Evolutionary conservation across 2,888 invertebrate species (phyloP), one percentile per base, ranked within the genome.

Genomic region (Leptopilina myrica): DNA sequence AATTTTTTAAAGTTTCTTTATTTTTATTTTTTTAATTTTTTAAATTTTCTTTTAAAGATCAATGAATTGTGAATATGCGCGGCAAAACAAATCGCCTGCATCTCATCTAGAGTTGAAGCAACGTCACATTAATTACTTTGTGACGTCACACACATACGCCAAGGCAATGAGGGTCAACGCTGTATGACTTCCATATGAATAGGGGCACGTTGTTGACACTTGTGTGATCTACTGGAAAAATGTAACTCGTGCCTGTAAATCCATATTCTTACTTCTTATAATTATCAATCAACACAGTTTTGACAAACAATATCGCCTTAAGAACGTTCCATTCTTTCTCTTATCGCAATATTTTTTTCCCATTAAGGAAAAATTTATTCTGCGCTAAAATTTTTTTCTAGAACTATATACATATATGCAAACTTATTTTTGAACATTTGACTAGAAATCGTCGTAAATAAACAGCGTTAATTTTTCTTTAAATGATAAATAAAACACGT

Each of bases 61-160:
- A 80, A 33, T 46, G 66, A 75, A 78, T 33, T 59, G 53, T 53
- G 67, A 56, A 56, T 43, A 43, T 77, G 76, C 64, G 73, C 64
- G 43, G 49, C n/a, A 56, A 43, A 73, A 73, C 73, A 73, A 56
- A 73, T 73, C 73, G 33, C 9, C 73, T 73, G n/a, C 53, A 73
- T 73, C 56, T 73, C 56, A 56, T 73, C 73, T 56, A 56, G 14
- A 67, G 67, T 75, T 65, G 53, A 77, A 73, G 76, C 80, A 20
- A 79, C 78, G 82, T 83, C 80, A 81, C 81, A 69, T 79, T 82
- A 81, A 84, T 85, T 84, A 80, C 78, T 66, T 40, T 56, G 80
- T 83, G 83, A 85, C 84, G 84, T 85, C 84, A 84, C 8, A 43
- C 69, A 77, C 77, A 82, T 65, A 79, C 77, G 76, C 76, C 78